These are phyloP conservation scores for Candoia aspera DNA, from an alignment of 2,113 vertebrate genomes.

Conservation along the genomic window DNA sequence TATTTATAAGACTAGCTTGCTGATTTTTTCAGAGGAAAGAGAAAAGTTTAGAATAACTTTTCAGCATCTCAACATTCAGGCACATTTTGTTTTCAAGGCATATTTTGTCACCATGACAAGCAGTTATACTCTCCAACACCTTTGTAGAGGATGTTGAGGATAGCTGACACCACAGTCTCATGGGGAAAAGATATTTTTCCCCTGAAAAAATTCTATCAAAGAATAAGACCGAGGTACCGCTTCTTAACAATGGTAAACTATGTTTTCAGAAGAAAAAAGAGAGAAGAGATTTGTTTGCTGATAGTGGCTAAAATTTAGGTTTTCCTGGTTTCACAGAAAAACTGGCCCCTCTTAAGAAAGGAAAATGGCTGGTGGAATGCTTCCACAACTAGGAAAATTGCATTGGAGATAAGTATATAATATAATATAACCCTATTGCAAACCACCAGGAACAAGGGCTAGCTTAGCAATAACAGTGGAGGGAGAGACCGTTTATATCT, in stretches of 20 bases:
- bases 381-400: background rate
- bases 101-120: background rate
- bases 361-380: background rate
- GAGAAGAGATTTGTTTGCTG: background rate
- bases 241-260: background rate
- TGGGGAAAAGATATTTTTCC: background rate
- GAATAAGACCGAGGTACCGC: background rate
- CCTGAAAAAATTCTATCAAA: background rate
- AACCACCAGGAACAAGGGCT: background rate
- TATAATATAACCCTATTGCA: background rate
- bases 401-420: background rate
- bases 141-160: background rate
- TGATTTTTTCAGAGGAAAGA: background rate
- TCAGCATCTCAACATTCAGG: background rate
- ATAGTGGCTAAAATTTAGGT: background rate
- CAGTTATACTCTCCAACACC: background rate
- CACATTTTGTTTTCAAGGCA: background rate
- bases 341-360: background rate
- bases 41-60: background rate
- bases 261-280: background rate
- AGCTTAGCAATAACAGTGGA: background rate
- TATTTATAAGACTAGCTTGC: background rate
- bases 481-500: background rate
- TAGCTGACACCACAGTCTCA: background rate
- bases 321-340: background rate